Evolutionary conservation across 2,888 invertebrate genomes (phyloP), one percentile per base, ranked within the genome.

Genomic region (Lepetodrilus schrolli): DNA sequence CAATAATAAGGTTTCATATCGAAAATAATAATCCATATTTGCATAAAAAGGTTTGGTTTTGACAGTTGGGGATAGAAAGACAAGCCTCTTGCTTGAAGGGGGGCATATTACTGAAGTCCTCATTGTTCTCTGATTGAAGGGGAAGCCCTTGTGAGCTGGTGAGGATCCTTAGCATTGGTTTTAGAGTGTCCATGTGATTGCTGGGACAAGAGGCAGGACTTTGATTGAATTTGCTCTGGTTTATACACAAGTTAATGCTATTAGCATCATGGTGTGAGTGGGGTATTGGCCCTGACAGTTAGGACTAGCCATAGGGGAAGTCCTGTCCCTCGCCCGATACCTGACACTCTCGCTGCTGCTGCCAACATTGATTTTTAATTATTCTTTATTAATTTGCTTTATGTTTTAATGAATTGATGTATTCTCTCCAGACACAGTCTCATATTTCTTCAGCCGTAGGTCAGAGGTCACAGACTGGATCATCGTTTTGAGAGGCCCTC

Each of bases 401-500:
- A 68, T 68, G 68, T 43, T 68, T 68, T 68, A 68, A 68, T 68
- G 68, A 68, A 68, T 68, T 68, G 68, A 38, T 68, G 68, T 58
- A 58, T 58, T 58, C 58, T 58, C 58, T 17, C 34, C 30, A 58
- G 58, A 58, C 58, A 58, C 30, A 30, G 58, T 23, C 26, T 58
- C 58, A 8, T 58, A 34, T 58, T 58, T 58, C 58, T 2, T 13
- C 13, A 17, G 17, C 43, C 13, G 4, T 4, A 7, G 58, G 58
- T 58, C 58, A 58, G 58, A 58, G 58, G 58, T 58, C 30, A 30
- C 30, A 30, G 58, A 30, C 58, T 58, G 58, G 30, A 30, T 26
- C 34, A 58, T 58, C 58, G 34, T 30, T 26, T 58, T 58, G 43
- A n/a, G n/a, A n/a, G n/a, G n/a, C n/a, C n/a, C n/a, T n/a, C n/a